These are phyloP conservation scores for Strigamia maritima DNA, from an alignment of 2,888 invertebrate genomes.

Conservation along the genomic window DNA sequence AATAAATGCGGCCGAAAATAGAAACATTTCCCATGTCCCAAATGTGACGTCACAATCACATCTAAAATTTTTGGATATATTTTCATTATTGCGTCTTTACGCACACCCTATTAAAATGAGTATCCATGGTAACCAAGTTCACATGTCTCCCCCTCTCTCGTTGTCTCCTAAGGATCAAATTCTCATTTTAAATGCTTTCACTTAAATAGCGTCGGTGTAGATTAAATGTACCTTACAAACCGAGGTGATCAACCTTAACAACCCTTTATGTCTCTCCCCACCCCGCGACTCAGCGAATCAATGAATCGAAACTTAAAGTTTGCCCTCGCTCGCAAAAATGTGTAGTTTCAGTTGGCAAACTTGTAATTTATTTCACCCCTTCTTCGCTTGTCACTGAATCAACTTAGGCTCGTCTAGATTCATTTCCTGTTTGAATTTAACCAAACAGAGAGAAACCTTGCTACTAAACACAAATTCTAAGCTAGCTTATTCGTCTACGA, in stretches of 20 bases:
- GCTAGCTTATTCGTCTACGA: not conserved
- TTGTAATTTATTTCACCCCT: not conserved
- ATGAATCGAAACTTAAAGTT: not conserved
- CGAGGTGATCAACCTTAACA: slow-evolving; percentile 8
- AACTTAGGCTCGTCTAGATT: not conserved
- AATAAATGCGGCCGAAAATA: too few species aligned
- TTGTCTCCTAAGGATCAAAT: slow-evolving; percentile 31
- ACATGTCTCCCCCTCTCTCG: not conserved
- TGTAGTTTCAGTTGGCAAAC: not conserved
- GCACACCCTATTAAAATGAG: not conserved
- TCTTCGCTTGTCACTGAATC: not conserved
- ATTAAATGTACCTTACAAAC: slow-evolving; percentile 37
- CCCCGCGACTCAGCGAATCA: not conserved
- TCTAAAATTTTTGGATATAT: too few species aligned
- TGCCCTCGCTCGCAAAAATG: not conserved
- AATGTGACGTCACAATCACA: too few species aligned
- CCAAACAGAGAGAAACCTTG: not conserved
- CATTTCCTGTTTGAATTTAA: not conserved
- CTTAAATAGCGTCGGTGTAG: slow-evolving; percentile 35
- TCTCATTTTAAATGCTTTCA: slow-evolving; percentile 38
- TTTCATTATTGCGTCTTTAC: not conserved
- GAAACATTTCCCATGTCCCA: too few species aligned
- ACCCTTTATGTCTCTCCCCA: not conserved
- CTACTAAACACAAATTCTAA: not conserved
- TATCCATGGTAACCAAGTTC: not conserved